A percentile compares a stretch with the other conserved stretches of the same genome.
Evolutionary conservation across 2,797 vertebrate species (phyloP).

Genomic region (Arrhamphus sclerolepis): DNA sequence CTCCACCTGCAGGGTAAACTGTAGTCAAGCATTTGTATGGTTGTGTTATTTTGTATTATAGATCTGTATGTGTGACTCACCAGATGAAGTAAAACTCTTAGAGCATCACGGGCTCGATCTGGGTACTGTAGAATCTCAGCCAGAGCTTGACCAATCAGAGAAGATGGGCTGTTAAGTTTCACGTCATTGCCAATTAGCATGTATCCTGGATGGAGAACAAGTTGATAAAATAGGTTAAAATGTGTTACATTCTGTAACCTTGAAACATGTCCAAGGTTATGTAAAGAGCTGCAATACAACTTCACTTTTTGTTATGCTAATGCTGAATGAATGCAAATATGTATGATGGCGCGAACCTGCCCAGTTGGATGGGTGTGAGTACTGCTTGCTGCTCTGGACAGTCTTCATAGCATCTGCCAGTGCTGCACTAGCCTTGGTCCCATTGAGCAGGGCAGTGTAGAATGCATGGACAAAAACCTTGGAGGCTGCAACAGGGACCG

Average conservation of each 20-base stretch:
- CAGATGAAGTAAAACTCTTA: constrained; percentile 95
- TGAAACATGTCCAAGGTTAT: too few relatives aligned
- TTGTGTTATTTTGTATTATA: background rate
- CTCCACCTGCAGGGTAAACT: constrained; percentile 86
- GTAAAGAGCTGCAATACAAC: too few relatives aligned
- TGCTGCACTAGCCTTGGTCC: constrained; percentile 93
- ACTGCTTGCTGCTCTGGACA: constrained; percentile 95
- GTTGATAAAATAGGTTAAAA: too few relatives aligned
- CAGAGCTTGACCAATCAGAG: constrained; percentile 94
- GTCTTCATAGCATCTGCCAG: constrained; percentile 96
- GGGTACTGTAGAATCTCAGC: constrained; percentile 97
- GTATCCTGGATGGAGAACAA: constrained; percentile 82
- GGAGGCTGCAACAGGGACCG: constrained; percentile 93
- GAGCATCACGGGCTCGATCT: constrained; percentile 91
- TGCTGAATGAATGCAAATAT: background rate
- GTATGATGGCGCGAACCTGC: constrained; percentile 84
- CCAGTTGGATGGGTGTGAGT: constrained; percentile 98
- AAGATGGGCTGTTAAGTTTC: constrained; percentile 97
- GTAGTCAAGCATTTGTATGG: constrained; percentile 12
- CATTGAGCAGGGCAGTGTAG: constrained; percentile 93
- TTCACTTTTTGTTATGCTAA: background rate
- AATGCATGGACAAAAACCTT: constrained; percentile 95
- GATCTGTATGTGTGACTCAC: constrained; percentile 69
- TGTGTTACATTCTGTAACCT: too few relatives aligned
- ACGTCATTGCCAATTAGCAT: constrained; percentile 95